phyloP scores from a whole-genome alignment of 1,140 invertebrate genomes.

The Drosophila parvula region DNA sequence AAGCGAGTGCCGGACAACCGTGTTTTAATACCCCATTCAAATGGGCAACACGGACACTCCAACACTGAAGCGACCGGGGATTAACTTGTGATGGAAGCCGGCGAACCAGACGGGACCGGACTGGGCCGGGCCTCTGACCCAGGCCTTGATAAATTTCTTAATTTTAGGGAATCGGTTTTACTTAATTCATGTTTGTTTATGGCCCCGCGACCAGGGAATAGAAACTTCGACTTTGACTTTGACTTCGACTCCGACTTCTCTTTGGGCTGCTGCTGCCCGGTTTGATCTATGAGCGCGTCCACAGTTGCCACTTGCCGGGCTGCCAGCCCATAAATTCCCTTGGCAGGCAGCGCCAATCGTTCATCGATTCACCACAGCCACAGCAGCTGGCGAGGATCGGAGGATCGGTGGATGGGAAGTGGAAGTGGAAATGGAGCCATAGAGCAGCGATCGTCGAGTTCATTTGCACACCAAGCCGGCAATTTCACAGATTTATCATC shows the following conservation, averaged over 20 bases:
- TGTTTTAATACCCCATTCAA: constrained; percentile 33
- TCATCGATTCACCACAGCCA: constrained; percentile 43
- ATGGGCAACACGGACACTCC: constrained; percentile 13
- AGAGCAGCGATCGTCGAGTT: constrained; percentile 49
- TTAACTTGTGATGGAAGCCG: constrained; percentile 40
- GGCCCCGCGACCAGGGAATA: constrained; percentile 25
- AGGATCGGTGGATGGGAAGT: neutral
- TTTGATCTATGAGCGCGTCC: constrained; percentile 50
- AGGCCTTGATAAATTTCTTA: constrained; percentile 41
- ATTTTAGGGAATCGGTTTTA: constrained; percentile 43
- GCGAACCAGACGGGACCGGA: neutral
- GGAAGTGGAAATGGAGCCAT: constrained; percentile 43
- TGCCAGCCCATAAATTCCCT: constrained; percentile 66
- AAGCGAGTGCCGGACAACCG: constrained; percentile 15
- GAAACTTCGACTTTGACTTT: constrained; percentile 13
- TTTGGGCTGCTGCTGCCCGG: constrained; percentile 9
- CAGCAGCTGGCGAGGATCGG: constrained; percentile 21
- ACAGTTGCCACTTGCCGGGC: constrained; percentile 63
- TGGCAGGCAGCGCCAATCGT: constrained; percentile 40
- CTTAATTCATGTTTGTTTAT: constrained; percentile 41
- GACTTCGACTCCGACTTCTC: neutral
- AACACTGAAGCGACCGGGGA: constrained; percentile 5
- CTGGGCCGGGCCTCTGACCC: neutral
- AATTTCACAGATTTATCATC: constrained; percentile 72
- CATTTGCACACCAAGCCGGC: constrained; percentile 63